Evolutionary conservation across 92 coral and sea anemone genomes (phyloP).

Genomic region (Zoanthus sansibaricus): DNA sequence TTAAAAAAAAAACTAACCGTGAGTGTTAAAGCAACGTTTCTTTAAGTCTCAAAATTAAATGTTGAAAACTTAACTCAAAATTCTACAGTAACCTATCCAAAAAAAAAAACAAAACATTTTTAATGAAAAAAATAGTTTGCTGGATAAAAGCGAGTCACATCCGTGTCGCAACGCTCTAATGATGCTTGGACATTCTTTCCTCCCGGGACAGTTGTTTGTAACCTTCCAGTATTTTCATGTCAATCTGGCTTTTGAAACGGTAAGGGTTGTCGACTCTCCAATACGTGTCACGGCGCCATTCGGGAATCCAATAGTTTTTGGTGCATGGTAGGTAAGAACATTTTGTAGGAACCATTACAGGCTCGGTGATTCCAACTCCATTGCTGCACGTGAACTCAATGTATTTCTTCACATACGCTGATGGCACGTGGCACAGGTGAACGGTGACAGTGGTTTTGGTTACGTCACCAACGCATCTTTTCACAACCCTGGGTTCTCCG

Average conservation of each 20-base stretch:
- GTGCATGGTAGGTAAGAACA: slow-evolving; percentile 67
- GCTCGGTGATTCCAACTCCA: slow-evolving; percentile 45
- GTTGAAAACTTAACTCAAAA: too few relatives aligned
- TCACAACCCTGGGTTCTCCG: slow-evolving; percentile 42
- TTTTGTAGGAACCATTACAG: slow-evolving; percentile 40
- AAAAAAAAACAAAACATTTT: too few relatives aligned
- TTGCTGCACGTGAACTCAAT: slow-evolving; percentile 59
- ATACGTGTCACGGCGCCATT: slow-evolving; percentile 44
- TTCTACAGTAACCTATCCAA: too few relatives aligned
- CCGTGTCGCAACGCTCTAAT: too few relatives aligned
- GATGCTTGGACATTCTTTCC: background rate
- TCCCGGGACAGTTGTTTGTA: background rate
- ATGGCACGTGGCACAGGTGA: slow-evolving; percentile 57
- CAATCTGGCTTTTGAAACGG: background rate
- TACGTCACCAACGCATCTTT: slow-evolving; percentile 47
- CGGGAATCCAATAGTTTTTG: slow-evolving; percentile 48
- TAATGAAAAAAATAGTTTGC: too few relatives aligned
- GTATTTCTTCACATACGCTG: slow-evolving; percentile 24
- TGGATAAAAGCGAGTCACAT: too few relatives aligned
- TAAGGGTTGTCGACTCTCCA: slow-evolving; percentile 49
- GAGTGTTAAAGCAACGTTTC: too few relatives aligned
- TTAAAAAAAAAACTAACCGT: too few relatives aligned
- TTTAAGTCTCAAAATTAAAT: too few relatives aligned
- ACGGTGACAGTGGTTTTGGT: slow-evolving; percentile 58
- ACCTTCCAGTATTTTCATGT: background rate